These are phyloP conservation scores for Schlechtendalia chinensis DNA, from an alignment of 1,140 invertebrate genomes.

Conservation along the genomic window DNA sequence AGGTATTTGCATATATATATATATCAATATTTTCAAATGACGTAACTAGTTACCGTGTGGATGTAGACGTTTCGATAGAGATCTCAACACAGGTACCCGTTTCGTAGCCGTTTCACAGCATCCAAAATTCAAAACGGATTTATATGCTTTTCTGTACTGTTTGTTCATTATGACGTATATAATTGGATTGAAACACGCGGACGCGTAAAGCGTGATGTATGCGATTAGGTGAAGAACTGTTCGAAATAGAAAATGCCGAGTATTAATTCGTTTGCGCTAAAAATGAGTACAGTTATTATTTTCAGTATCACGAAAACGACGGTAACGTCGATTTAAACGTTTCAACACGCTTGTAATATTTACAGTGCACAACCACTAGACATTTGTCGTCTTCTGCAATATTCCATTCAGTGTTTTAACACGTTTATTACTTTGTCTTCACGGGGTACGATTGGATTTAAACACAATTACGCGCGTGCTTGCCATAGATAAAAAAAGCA, in stretches of 20 bases:
- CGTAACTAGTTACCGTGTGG: conserved; percentile 24
- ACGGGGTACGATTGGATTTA: no score
- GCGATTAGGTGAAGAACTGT: conserved; percentile 60
- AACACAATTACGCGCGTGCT: no score
- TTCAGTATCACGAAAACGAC: no score
- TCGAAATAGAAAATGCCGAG: neutral
- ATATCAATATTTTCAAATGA: neutral
- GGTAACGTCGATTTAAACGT: no score
- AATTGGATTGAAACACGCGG: conserved; percentile 62
- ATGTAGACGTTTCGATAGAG: conserved; percentile 34
- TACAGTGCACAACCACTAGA: no score
- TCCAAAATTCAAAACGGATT: conserved; percentile 56
- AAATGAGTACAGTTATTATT: no score
- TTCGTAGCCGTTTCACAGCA: conserved; percentile 17
- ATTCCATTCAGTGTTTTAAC: no score
- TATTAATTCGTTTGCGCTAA: no score
- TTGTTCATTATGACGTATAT: conserved; percentile 65
- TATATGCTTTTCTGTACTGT: conserved; percentile 62
- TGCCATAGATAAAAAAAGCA: no score
- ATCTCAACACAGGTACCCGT: conserved; percentile 25
- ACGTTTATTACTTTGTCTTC: no score
- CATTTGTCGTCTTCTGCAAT: no score
- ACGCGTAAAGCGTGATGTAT: conserved; percentile 62
- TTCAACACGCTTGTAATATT: no score
- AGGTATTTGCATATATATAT: neutral